These are phyloP conservation scores for Drosophila prolongata DNA, from an alignment of 2,888 invertebrate species.

Conservation along the genomic window DNA sequence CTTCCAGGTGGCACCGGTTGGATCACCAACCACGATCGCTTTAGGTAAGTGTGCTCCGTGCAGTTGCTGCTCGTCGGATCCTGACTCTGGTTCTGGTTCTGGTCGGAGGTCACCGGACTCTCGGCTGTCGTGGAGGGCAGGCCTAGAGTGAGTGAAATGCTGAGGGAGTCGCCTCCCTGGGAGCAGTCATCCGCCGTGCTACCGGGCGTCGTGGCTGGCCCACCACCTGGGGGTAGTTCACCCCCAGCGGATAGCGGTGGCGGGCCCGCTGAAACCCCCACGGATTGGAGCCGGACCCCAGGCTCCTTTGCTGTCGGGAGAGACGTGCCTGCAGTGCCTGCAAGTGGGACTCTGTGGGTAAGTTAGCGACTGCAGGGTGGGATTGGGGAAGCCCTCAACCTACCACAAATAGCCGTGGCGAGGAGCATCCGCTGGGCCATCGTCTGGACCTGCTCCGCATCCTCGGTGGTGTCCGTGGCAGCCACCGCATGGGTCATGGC, in stretches of 20 bases:
- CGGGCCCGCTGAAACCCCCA: conserved; percentile 81
- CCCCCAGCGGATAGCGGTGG: conserved; percentile 80
- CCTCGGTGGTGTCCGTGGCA: conserved; percentile 58
- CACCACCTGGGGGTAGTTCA: conserved; percentile 78
- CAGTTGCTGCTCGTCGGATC: conserved; percentile 61
- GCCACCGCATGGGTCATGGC: conserved; percentile 71
- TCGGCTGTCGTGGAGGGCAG: conserved; percentile 70
- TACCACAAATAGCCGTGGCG: conserved; percentile 83
- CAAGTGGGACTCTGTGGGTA: conserved; percentile 83
- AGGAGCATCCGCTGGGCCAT: conserved; percentile 74
- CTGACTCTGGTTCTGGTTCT: conserved; percentile 37
- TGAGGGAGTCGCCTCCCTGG: conserved; percentile 82
- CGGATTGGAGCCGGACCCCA: conserved; percentile 57
- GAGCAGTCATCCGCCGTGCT: conserved; percentile 82
- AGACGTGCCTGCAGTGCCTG: conserved; percentile 83
- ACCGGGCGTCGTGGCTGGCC: conserved; percentile 72
- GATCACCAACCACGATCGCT: conserved; percentile 83
- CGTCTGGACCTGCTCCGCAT: conserved; percentile 52
- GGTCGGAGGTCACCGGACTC: conserved; percentile 41
- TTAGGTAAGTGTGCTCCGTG: conserved; percentile 82
- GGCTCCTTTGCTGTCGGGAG: conserved; percentile 58
- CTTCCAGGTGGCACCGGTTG: conserved; percentile 72
- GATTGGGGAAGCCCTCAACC: conserved; percentile 34
- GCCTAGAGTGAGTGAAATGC: conserved; percentile 84
- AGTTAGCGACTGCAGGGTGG: conserved; percentile 64